Percentiles rank a stretch among this genome's conserved stretches.
Conservation (phyloP, 2,113 vertebrate genomes). For the Phaethon lepturus region DNA sequence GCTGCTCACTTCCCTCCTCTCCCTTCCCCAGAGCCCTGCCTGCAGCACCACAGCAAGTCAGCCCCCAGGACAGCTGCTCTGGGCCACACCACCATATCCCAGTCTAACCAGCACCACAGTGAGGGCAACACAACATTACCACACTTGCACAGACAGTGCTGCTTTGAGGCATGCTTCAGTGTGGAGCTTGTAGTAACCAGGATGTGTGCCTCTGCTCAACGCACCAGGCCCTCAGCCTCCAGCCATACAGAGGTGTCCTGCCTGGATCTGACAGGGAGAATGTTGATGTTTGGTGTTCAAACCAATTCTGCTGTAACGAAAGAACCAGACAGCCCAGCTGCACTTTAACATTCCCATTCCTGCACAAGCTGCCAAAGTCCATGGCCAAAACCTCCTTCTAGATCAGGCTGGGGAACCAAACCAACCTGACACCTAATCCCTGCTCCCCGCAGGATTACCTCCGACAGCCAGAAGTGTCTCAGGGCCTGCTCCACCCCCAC, state of each 20-base stretch:
- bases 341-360: slow-evolving; percentile 33
- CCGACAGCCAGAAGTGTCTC: neutral
- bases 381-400: neutral
- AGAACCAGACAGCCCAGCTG: neutral
- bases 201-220: neutral
- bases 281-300: neutral
- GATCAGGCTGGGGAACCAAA: neutral
- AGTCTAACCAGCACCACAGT: neutral
- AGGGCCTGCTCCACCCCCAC: neutral
- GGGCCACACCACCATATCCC: neutral
- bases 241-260: neutral
- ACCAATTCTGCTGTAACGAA: neutral
- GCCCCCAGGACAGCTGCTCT: neutral
- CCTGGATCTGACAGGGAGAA: neutral
- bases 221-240: neutral
- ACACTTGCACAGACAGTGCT: rapidly evolving
- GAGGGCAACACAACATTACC: neutral
- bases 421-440: slow-evolving; percentile 28
- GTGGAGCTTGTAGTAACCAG: neutral
- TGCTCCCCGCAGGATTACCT: neutral
- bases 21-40: neutral
- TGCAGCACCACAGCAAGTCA: neutral
- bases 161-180: neutral
- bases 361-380: neutral
- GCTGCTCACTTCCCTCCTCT: neutral